A percentile compares a stretch with the other conserved stretches of the same genome.
Conservation (phyloP, 2,113 vertebrate species). For the Pleuronectes platessa region DNA sequence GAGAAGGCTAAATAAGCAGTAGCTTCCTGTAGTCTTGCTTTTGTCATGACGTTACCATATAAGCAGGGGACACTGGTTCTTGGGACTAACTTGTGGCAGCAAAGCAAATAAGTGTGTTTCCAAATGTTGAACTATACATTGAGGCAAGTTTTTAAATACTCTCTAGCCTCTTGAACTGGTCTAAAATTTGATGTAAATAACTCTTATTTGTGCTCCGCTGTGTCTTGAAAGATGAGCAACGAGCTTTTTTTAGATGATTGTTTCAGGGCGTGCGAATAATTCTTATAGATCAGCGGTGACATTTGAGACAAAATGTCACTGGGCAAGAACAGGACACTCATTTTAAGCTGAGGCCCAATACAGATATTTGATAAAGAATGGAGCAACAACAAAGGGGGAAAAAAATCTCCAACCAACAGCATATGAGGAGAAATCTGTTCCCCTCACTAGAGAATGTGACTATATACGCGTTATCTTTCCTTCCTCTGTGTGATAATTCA, state of each 20-base stretch:
- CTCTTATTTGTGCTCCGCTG: no score
- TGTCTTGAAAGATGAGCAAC: no score
- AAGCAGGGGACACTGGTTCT: not conserved
- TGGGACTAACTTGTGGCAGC: no score
- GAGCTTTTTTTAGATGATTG: not conserved
- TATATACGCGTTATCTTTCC: not conserved
- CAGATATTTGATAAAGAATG: not conserved
- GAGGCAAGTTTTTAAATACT: no score
- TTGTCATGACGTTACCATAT: not conserved
- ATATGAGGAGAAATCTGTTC: not conserved
- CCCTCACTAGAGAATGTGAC: not conserved
- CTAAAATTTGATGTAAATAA: not conserved
- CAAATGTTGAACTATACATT: not conserved
- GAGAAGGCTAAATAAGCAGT: no score
- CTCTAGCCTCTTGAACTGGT: not conserved
- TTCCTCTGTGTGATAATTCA: not conserved
- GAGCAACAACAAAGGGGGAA: not conserved
- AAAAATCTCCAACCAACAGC: not conserved
- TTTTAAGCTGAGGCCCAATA: not conserved
- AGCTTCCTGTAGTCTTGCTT: not conserved
- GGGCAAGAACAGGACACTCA: not conserved
- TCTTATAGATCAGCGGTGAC: slow-evolving; percentile 2
- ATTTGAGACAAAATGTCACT: not conserved
- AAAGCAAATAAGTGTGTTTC: not conserved
- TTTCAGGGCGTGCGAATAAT: not conserved